These are phyloP conservation scores for Eristalis pertinax DNA, from an alignment of 2,888 invertebrate genomes.

Conservation along the genomic window DNA sequence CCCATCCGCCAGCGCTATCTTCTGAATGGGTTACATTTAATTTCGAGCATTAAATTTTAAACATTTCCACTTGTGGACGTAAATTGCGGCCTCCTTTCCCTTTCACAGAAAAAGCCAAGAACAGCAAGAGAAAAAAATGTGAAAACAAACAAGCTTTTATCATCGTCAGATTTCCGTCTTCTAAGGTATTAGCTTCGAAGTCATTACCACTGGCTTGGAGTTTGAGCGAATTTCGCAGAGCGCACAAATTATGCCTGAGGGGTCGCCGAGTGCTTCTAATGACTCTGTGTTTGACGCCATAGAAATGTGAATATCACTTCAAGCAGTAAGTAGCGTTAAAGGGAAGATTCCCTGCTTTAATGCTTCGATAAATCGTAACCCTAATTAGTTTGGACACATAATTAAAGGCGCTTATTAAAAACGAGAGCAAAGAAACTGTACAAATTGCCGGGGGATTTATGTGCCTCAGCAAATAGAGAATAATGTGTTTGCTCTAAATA, in stretches of 20 bases:
- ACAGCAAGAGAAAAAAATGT: not conserved
- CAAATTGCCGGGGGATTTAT: not conserved
- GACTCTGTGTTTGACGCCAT: not conserved
- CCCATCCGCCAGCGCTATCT: not conserved
- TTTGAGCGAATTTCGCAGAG: not conserved
- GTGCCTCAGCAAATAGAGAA: not conserved
- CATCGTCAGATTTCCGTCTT: slow-evolving; percentile 2
- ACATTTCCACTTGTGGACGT: not conserved
- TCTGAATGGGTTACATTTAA: not conserved
- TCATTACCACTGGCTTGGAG: slow-evolving; percentile 5
- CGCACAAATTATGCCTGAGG: not conserved
- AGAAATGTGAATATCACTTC: slow-evolving; percentile 10
- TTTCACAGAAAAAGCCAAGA: not conserved
- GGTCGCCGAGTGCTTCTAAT: not conserved
- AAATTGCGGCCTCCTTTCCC: not conserved
- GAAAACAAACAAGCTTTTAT: slow-evolving; percentile 1
- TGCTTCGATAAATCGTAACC: slow-evolving; percentile 36
- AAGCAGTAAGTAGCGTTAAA: slow-evolving; percentile 9
- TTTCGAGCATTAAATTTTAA: not conserved
- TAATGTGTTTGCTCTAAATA: not conserved
- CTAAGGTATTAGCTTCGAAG: slow-evolving; percentile 3
- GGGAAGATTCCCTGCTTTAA: slow-evolving; percentile 5
- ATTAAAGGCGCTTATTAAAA: slow-evolving; percentile 27
- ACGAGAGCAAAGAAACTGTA: not conserved
- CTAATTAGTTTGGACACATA: slow-evolving; percentile 38